Base-by-base conservation (phyloP, 64 coral and sea anemone species). In the Acropora yongei region DNA sequence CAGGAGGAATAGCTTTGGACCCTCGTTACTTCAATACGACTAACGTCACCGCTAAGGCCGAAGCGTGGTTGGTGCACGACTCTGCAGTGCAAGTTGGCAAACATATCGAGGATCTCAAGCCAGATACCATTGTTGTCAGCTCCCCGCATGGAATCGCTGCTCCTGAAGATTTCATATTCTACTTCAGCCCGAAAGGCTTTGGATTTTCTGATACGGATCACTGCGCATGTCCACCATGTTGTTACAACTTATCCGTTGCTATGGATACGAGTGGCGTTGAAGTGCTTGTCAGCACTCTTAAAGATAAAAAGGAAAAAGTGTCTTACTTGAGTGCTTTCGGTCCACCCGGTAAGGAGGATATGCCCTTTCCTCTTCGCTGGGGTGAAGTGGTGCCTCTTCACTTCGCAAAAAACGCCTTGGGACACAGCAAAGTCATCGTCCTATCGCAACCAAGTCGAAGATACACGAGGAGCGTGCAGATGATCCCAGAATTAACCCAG, bases 361-460 rank as follows among this genome's bases (percentile, higher is more conserved):
- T 92, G 6, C 89, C 94, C 0, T 96, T 96, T 82, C 94, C 94
- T 45, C 74, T 96, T 14, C 78, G 94, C 16, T 96, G 94, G 94
- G 94, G 94, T 9, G 94, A 96, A 58, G 79, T 92, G 3, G 78
- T 96, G 4, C 94, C 94, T 6, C 55, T 96, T 0, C 89, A 83
- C 57, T 96, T 96, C 58, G 80, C 78, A 46, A 96, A 92, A 48
- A 80, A 14, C 39, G 51, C 63, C 18, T 68, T 96, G 80, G 55
- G 47, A 11, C 80, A 88, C 13, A 84, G 77, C 66, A 96, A 92
- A 60, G 84, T 92, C 4, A 80, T 76, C 8, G 72, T 96, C 48
- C 77, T 96, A 74, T 96, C 94, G 57, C 94, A 96, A 45, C 94
- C 94, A 40, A 96, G 94, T 83, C 94, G 94, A 68, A 96, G 94